Evolutionary conservation across 2,113 vertebrate species (phyloP).

Genomic region (Menidia beryllina): DNA sequence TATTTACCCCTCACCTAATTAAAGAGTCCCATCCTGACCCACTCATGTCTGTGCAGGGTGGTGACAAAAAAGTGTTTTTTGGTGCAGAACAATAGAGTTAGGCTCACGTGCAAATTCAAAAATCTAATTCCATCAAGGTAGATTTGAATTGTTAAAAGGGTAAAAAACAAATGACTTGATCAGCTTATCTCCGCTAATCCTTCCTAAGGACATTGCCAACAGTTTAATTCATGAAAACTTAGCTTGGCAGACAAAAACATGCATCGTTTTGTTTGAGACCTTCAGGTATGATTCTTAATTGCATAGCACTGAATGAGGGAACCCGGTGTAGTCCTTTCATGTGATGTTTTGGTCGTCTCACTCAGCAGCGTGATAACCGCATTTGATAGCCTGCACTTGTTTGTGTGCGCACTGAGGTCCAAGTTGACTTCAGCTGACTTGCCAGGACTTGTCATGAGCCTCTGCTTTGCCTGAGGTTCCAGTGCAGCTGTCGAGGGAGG

Average conservation of each 20-base stretch:
- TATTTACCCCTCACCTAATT: conserved; percentile 23
- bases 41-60: conserved; percentile 7
- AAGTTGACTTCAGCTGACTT: conserved; percentile 65
- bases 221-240: conserved; percentile 9
- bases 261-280: conserved; percentile 25
- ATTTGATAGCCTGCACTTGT: conserved; percentile 43
- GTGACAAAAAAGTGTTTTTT: neutral
- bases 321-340: conserved; percentile 52
- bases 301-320: conserved; percentile 18
- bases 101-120: too few relatives aligned
- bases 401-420: conserved; percentile 34
- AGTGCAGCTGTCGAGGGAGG: neutral
- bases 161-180: too few relatives aligned
- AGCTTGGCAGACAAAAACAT: conserved; percentile 23
- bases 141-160: too few relatives aligned
- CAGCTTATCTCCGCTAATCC: conserved; percentile 26
- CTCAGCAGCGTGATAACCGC: conserved; percentile 54
- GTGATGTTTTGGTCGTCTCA: conserved; percentile 65
- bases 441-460: conserved; percentile 67
- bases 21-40: neutral
- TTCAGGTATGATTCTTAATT: neutral
- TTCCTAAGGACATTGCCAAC: conserved; percentile 6
- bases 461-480: conserved; percentile 48
- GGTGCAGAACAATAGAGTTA: neutral
- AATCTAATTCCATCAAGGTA: too few relatives aligned